Conservation (phyloP, 2,797 vertebrate species). For the Morus bassanus region DNA sequence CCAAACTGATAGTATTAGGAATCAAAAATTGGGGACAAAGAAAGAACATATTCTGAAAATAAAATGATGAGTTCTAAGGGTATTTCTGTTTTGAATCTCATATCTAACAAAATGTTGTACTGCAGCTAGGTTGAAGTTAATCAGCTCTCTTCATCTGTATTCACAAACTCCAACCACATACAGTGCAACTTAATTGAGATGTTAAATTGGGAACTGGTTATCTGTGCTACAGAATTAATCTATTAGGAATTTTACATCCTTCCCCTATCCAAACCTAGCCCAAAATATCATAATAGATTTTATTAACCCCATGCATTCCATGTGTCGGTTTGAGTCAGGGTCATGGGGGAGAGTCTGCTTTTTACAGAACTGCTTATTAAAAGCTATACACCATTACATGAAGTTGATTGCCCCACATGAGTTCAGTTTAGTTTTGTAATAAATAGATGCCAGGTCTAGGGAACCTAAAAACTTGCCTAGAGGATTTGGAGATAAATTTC, state of each 20-base stretch:
- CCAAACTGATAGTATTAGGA: not conserved
- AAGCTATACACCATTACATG: not conserved
- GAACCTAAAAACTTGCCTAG: not conserved
- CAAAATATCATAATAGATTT: not conserved
- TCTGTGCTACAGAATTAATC: slow-evolving; percentile 38
- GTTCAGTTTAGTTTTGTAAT: not conserved
- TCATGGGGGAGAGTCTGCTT: not conserved
- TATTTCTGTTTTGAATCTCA: slow-evolving; percentile 40
- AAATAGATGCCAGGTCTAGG: not conserved
- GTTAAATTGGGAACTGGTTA: slow-evolving; percentile 38
- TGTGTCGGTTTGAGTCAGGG: not conserved
- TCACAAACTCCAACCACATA: slow-evolving; percentile 50
- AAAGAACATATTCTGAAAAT: not conserved
- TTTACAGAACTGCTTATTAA: not conserved
- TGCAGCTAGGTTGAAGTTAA: slow-evolving; percentile 44
- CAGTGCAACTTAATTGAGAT: slow-evolving; percentile 57
- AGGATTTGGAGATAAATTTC: not conserved
- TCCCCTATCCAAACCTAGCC: not conserved
- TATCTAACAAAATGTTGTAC: slow-evolving; percentile 39
- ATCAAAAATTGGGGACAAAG: not conserved
- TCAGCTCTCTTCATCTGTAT: slow-evolving; percentile 46
- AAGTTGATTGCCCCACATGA: not conserved
- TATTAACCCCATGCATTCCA: slow-evolving; percentile 22
- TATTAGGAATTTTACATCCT: slow-evolving; percentile 30
- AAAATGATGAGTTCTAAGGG: slow-evolving; percentile 26